phyloP scores from a whole-genome alignment of 2,797 vertebrate genomes.

The Lateolabrax maculatus region DNA sequence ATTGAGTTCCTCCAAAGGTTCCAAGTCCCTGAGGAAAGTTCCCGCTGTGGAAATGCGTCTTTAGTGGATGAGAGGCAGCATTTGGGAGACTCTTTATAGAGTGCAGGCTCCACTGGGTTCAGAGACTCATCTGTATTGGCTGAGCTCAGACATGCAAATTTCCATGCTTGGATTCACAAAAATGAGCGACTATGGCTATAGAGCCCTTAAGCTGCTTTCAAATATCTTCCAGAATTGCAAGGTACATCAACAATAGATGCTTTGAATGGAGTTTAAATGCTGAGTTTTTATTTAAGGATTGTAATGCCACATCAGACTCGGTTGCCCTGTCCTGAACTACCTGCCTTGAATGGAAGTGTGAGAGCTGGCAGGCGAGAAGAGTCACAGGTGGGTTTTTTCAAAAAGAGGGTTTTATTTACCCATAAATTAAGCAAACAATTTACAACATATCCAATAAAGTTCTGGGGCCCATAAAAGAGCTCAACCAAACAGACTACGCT shows the following conservation, averaged over 20 bases:
- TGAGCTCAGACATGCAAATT: conserved; percentile 51
- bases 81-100: conserved; percentile 11
- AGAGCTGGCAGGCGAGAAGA: too few species aligned
- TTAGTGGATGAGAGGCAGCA: conserved; percentile 13
- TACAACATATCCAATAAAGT: too few species aligned
- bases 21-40: too few species aligned
- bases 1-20: too few species aligned
- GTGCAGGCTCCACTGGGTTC: conserved; percentile 14
- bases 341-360: conserved; percentile 7
- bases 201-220: conserved; percentile 57
- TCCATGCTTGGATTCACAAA: conserved; percentile 29
- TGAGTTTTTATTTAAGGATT: conserved; percentile 25
- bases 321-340: conserved; percentile 6
- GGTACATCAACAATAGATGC: conserved; percentile 44
- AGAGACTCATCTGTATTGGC: conserved; percentile 36
- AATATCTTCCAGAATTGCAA: conserved; percentile 45
- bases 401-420: too few species aligned
- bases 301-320: conserved; percentile 1
- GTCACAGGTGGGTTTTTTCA: too few species aligned
- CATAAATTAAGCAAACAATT: too few species aligned
- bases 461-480: too few species aligned
- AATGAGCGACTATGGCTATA: conserved; percentile 23
- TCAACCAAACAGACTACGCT: too few species aligned
- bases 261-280: conserved; percentile 40
- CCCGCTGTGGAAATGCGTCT: too few species aligned